Evolutionary conservation across 2,797 vertebrate species (phyloP), one percentile per base, ranked within the genome.

Genomic region (Psittacula derbiana): DNA sequence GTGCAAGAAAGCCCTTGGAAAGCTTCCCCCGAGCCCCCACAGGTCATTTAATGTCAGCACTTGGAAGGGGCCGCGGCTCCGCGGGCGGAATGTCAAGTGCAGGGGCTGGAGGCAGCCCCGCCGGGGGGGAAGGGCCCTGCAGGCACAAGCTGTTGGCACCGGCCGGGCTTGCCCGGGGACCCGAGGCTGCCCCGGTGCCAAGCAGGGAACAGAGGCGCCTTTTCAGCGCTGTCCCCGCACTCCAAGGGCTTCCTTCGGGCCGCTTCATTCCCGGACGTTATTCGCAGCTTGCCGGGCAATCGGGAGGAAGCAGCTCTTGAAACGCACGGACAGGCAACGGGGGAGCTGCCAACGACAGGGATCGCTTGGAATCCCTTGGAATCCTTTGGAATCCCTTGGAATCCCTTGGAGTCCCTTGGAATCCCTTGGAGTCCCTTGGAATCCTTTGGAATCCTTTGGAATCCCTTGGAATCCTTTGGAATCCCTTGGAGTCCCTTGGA

Each of bases 201-300:
- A 79, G 16, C 2, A 4, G 64, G 19, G 71, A 94, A 96, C 95
- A 96, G 88, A 96, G 62, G 58, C 75, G 73, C 61, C 85, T 94
- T 95, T 94, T 91, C 78, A 93, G 25, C 2, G 79, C 78, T 73
- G 78, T 62, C 74, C 85, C 49, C 50, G 73, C 28, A 16, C 84
- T 91, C 76, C 36, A 70, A 66, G 64, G 55, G 80, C 66, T 92
- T 84, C 62, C 70, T 94, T 89, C 78, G 47, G 33, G 55, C 61
- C 27, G 1, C 50, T 84, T 92, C 83, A 58, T 94, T 90, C 49
- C 44, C 79, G 49, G 40, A 50, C 52, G 11, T 80, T 88, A 69
- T 83, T 88, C 88, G 86, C 76, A 61, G 72, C 83, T 83, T 33
- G 87, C 87, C 19, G 17, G 30, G 69, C 76, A 17, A 38, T 28